Conservation (phyloP, 2,888 invertebrate genomes). For the Orthosia cruda region DNA sequence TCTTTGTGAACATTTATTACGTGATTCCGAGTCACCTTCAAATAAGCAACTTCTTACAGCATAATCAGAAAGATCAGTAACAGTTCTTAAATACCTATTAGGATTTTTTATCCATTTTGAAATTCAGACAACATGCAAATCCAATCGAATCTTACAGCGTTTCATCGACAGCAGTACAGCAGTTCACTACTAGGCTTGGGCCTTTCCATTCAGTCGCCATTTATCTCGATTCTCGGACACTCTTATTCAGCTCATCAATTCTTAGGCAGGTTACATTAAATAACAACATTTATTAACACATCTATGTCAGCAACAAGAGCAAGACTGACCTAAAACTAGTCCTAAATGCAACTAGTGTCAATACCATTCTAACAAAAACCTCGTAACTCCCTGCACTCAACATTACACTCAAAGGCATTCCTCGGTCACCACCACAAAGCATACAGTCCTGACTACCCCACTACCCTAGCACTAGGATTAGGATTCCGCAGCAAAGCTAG, state of each 20-base stretch:
- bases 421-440: conserved; percentile 25
- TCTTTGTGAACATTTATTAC: not conserved
- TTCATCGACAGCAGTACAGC: no score
- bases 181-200: no score
- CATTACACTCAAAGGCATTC: conserved; percentile 31
- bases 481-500: conserved; percentile 54
- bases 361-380: conserved; percentile 7
- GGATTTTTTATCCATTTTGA: not conserved
- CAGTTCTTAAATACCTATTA: not conserved
- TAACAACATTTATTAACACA: not conserved
- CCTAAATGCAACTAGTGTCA: conserved; percentile 44
- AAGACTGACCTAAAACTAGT: not conserved
- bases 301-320: not conserved
- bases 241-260: no score
- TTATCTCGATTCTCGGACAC: no score
- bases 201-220: no score
- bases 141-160: not conserved
- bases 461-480: conserved; percentile 42
- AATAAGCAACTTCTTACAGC: no score
- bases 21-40: no score
- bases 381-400: conserved; percentile 6
- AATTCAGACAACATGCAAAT: not conserved
- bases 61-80: not conserved
- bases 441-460: conserved; percentile 21
- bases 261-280: not conserved